These are phyloP conservation scores for Xiphophorus couchianus DNA, from an alignment of 2,113 vertebrate genomes.

Conservation along the genomic window DNA sequence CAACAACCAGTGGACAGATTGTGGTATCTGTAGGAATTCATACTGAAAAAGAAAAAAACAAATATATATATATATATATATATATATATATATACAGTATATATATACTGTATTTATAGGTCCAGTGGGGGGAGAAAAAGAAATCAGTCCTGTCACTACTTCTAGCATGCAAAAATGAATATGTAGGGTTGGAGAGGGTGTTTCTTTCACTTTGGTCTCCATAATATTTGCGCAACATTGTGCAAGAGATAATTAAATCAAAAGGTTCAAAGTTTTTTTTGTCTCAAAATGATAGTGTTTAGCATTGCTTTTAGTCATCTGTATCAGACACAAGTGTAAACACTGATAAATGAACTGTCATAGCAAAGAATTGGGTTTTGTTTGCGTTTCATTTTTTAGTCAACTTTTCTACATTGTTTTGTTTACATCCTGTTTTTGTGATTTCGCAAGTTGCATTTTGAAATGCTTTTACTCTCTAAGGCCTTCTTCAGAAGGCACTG, in stretches of 20 bases:
- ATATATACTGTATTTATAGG: slow-evolving; percentile 29
- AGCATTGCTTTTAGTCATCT: background rate
- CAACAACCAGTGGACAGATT: slow-evolving; percentile 1
- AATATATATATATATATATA: slow-evolving; percentile 6
- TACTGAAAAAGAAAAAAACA: slow-evolving; percentile 30
- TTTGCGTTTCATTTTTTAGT: too few relatives aligned
- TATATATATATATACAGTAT: too few relatives aligned
- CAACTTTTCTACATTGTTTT: background rate
- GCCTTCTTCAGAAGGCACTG: background rate
- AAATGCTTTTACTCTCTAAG: background rate
- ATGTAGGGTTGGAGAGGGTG: slow-evolving; percentile 6
- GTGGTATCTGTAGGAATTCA: slow-evolving; percentile 18
- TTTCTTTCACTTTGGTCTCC: background rate
- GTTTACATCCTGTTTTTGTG: background rate
- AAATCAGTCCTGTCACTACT: slow-evolving; percentile 24
- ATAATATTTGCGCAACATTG: background rate
- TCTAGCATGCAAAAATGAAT: slow-evolving; percentile 12
- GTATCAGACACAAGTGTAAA: background rate
- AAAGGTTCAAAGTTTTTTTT: background rate
- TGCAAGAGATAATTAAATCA: background rate
- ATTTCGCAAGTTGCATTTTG: background rate
- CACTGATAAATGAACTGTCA: background rate
- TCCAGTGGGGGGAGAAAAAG: slow-evolving; percentile 19
- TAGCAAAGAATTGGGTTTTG: background rate
- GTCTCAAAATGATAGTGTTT: background rate